Percentiles rank a stretch among this genome's conserved stretches.
These are phyloP conservation scores for Atethmia centrago DNA, from an alignment of 2,888 invertebrate species.

Conservation along the genomic window DNA sequence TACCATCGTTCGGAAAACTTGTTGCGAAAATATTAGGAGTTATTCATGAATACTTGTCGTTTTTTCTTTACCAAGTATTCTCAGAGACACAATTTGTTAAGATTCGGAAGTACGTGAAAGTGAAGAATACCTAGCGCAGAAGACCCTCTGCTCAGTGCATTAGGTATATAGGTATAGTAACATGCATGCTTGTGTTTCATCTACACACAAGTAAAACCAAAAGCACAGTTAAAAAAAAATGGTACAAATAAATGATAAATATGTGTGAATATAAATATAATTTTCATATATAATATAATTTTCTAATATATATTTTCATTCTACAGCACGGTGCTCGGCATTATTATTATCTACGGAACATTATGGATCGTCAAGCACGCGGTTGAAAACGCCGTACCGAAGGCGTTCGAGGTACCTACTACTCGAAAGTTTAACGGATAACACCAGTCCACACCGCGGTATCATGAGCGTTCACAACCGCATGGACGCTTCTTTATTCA, in stretches of 20 bases:
- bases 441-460: not conserved
- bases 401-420: not conserved
- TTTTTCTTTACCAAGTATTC: not conserved
- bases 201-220: not conserved
- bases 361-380: slow-evolving; percentile 47
- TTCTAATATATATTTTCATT: slow-evolving; percentile 2
- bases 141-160: not conserved
- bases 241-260: not conserved
- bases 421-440: slow-evolving; percentile 6
- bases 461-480: not conserved
- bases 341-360: slow-evolving; percentile 40
- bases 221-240: too few species aligned
- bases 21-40: too few species aligned
- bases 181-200: not conserved
- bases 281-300: too few species aligned
- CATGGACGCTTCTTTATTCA: not conserved
- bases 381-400: slow-evolving; percentile 4
- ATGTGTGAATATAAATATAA: not conserved
- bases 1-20: too few species aligned
- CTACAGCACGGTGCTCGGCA: slow-evolving; percentile 34
- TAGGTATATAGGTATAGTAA: not conserved
- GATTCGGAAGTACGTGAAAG: not conserved
- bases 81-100: not conserved
- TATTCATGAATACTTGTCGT: too few species aligned
- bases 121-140: not conserved